Conservation (phyloP, 1,140 invertebrate species). For the Tetragnatha versicolor region DNA sequence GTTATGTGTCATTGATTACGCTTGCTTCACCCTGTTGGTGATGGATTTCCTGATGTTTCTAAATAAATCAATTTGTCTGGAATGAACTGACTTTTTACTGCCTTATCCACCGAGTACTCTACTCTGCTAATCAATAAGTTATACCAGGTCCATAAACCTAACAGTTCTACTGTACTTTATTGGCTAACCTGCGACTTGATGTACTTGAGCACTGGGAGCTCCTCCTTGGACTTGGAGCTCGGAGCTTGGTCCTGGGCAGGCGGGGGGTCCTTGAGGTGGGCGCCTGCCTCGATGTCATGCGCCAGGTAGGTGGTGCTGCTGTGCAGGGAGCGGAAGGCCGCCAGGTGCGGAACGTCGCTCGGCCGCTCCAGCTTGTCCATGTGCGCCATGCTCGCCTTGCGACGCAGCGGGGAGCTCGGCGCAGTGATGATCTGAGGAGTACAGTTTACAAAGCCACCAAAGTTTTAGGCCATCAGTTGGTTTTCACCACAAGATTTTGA, state of each 20-base stretch:
- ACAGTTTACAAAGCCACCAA: too few relatives aligned
- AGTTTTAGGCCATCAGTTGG: too few relatives aligned
- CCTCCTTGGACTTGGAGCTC: slow-evolving; percentile 66
- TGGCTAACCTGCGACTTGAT: slow-evolving; percentile 74
- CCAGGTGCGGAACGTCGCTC: slow-evolving; percentile 54
- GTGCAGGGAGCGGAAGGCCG: slow-evolving; percentile 57
- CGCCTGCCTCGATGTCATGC: slow-evolving; percentile 59
- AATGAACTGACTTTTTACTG: too few relatives aligned
- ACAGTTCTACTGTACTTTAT: not conserved
- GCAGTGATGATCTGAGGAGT: slow-evolving; percentile 61
- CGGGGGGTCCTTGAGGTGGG: slow-evolving; percentile 28
- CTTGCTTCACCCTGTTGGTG: too few relatives aligned
- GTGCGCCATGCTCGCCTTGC: slow-evolving; percentile 77
- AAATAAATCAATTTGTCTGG: too few relatives aligned
- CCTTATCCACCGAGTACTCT: too few relatives aligned
- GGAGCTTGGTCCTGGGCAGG: not conserved
- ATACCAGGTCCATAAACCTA: not conserved
- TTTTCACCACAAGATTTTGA: too few relatives aligned
- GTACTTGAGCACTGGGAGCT: slow-evolving; percentile 80
- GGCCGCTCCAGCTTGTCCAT: slow-evolving; percentile 59
- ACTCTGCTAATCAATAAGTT: too few relatives aligned
- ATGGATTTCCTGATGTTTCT: too few relatives aligned
- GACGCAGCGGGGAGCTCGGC: slow-evolving; percentile 76
- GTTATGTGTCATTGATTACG: too few relatives aligned
- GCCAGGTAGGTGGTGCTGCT: slow-evolving; percentile 59